A percentile compares a stretch with the other conserved stretches of the same genome.
phyloP scores from a whole-genome alignment of 2,888 invertebrate genomes.

The Alcis repandata region DNA sequence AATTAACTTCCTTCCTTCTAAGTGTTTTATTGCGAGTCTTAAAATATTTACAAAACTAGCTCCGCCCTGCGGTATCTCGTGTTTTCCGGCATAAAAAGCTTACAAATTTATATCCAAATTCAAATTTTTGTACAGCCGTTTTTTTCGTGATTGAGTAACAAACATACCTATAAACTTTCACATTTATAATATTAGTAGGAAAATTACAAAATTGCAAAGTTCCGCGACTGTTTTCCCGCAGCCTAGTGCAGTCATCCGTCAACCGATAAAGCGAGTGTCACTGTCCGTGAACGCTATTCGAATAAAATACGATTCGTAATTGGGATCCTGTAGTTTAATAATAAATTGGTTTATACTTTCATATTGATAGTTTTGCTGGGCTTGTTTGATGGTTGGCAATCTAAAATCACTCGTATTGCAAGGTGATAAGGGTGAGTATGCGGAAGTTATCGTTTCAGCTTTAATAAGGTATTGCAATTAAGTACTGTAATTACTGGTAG shows the following conservation, averaged over 20 bases:
- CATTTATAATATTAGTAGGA: neutral
- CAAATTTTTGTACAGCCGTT: no score
- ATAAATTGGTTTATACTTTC: conserved; percentile 4
- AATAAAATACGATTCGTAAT: conserved; percentile 44
- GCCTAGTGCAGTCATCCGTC: conserved; percentile 53
- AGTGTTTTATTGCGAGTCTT: no score
- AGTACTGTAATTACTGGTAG: neutral
- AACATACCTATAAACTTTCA: no score
- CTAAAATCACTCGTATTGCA: neutral
- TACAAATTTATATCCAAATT: no score
- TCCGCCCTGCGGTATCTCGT: no score
- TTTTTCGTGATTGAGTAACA: no score
- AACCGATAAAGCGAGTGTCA: conserved; percentile 58
- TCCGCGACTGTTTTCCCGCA: conserved; percentile 12
- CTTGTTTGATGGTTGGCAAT: neutral
- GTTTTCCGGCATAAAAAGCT: no score
- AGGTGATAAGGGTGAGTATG: neutral
- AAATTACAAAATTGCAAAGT: neutral
- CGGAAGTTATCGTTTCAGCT: neutral
- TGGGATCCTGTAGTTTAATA: conserved; percentile 39
- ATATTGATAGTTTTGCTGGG: neutral
- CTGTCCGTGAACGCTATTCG: conserved; percentile 46
- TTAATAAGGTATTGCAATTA: neutral
- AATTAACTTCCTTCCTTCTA: no score
- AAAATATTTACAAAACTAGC: no score